Evolutionary conservation across 2,888 invertebrate species (phyloP), one percentile per base, ranked within the genome.

Genomic region (Hemicrepidius hirtus): DNA sequence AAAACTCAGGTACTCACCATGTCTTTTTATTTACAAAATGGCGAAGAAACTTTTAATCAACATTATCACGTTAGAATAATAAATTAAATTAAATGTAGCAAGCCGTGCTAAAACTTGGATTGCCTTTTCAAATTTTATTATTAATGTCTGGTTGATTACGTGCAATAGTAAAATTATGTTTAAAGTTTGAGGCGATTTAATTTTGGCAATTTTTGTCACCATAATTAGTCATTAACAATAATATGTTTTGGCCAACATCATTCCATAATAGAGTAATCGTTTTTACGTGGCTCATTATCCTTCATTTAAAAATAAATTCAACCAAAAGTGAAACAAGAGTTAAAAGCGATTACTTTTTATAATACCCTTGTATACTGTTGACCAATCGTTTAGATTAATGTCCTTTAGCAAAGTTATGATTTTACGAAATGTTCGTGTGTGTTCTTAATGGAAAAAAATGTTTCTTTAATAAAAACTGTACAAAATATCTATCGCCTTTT

Each of bases 401-500:
- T 68, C 55, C 57, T 71, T 68, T 74, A 71, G 74, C 67, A 70
- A 50, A 71, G 55, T 68, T 57, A 71, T 74, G 71, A 77, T 78
- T 76, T 76, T 76, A 78, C 85, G 84, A 87, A 86, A 86, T 88
- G 87, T 88, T 87, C 87, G 87, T 88, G 88, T 88, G 88, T 88
- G 88, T 88, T 88, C 87, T 88, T 87, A 87, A 85, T 86, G 85
- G 84, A 57, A 85, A 86, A 87, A 86, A 87, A 88, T 87, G 88
- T 88, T 88, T 88, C 88, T 88, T 88, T 88, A 88, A 88, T 88
- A 88, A 88, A 88, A 88, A 85, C 83, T 74, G 84, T 78, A 79
- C 77, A 78, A 76, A 80, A 57, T 16, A 28, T 5, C 20, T 12
- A 46, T 13, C 18, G 9, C n/a, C 4, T 9, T 44, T 44, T 79